Base-by-base conservation (phyloP, 2,797 vertebrate genomes). In the Gorsachius magnificus region DNA sequence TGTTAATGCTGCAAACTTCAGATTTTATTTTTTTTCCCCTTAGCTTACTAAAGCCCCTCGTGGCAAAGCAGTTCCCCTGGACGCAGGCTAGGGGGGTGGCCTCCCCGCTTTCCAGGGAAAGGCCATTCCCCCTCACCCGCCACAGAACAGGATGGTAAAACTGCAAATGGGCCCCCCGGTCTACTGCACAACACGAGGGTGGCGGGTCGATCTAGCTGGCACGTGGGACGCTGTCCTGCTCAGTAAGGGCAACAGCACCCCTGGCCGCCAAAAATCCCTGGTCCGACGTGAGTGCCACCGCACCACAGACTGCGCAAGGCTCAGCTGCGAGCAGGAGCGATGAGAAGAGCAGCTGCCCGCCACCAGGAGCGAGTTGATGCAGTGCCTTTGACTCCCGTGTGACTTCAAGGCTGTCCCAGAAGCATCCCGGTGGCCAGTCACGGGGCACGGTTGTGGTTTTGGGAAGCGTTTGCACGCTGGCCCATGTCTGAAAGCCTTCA, bases 51-150 rank as follows among this genome's bases (percentile, higher is more conserved):
- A 78, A 84, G 13, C 29, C 29, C 36, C 22, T 5, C 1, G 1
- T 25, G 48, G 25, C 31, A 85, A 79, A 83, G 7, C 45, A 35
- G 28, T 29, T 87, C 19, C 15, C n/a, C 26, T 21, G 13, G 22
- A 5, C 2, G 5, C 5, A 33, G 38, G 24, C 5, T 48, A 50
- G 31, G 0, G 0, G 69, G 12, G n/a, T 0, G 0, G 50, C 54
- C 17, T 70, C 25, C 41, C 10, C 4, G 3, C 54, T 36, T 10
- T 16, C 25, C 22, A 2, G 6, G 38, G n/a, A 76, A 10, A 26
- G 46, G 48, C 45, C 45, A 20, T 8, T 11, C 22, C 11, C n/a
- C 28, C 28, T 16, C 4, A 3, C 16, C 19, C 0, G 0, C 22
- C 1, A 1, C 45, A 46, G 5, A 18, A 56, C 75, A 48, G 18